Base-by-base conservation (phyloP, 2,797 vertebrate genomes). In the Morelia viridis region DNA sequence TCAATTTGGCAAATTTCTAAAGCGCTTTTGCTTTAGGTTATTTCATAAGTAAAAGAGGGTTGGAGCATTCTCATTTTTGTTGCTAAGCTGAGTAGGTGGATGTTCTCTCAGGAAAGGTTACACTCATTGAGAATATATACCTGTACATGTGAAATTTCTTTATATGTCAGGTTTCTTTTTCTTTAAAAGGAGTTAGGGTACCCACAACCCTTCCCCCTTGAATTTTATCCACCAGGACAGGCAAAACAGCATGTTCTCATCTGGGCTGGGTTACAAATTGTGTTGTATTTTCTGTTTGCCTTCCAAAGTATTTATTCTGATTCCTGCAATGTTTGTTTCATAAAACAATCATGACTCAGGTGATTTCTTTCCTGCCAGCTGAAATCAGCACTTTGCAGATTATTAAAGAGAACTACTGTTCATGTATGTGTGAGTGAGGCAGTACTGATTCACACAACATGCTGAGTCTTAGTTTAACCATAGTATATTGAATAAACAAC, bases 401-500 rank as follows among this genome's bases (percentile, higher is more conserved):
- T 85, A 8, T 90, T 94, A 90, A 94, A 89, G 58, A 84, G 41
- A 41, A 92, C 1, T 62, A 87, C 89, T 94, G 31, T 53, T 41
- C 5, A 24, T 24, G 62, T 64, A 9, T 64, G 62, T 64, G 26
- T 28, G 28, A 31, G 12, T 31, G 65, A 68, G 65, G 17, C 13
- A 31, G 13, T 13, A 68, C 65, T 68, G 60, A 61, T 61, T 22
- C 19, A 61, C 17, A 22, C 60, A 61, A 24, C 60, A 61, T 61
- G 65, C n/a, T 31, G n/a, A 68, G 0, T n/a, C n/a, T 1, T 5
- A 68, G n/a, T 31, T 68, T 68, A 31, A 31, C n/a, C 31, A 68
- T 68, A 68, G 13, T 68, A 31, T 68, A 31, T 31, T 71, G 31
- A 71, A 35, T 71, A 15, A 68, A 31, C 31, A 68, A 68, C 19